These are phyloP conservation scores for Paraescarpia echinospica DNA, from an alignment of 1,140 invertebrate species.

Conservation along the genomic window DNA sequence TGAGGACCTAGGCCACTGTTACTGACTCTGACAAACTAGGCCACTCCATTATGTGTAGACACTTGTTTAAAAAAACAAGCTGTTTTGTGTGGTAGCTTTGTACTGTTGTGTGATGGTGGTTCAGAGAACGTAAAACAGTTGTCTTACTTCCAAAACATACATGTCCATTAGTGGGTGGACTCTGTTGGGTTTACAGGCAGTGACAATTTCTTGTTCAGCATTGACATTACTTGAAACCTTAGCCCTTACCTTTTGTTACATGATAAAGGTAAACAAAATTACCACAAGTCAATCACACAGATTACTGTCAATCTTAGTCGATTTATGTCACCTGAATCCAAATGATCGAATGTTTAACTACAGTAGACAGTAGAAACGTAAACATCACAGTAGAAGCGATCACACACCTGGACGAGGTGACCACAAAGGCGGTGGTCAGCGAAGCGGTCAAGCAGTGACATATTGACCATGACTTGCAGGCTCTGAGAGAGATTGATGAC, in stretches of 20 bases:
- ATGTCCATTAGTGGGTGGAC: neutral
- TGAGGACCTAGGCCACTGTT: neutral
- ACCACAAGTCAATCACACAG: neutral
- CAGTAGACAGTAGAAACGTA: neutral
- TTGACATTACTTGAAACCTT: neutral
- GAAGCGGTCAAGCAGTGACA: neutral
- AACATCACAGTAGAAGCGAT: neutral
- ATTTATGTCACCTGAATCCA: neutral
- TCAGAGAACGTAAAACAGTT: neutral
- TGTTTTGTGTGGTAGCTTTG: neutral
- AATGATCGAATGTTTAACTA: neutral
- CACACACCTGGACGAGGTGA: neutral
- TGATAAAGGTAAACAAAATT: neutral
- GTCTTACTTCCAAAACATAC: neutral
- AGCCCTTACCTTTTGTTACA: neutral
- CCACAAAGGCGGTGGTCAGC: neutral
- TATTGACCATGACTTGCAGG: conserved; percentile 36
- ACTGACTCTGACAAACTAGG: neutral
- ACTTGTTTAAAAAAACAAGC: neutral
- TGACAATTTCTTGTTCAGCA: neutral
- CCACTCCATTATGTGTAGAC: neutral
- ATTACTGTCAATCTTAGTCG: neutral
- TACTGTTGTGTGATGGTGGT: neutral
- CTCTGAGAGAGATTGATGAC: conserved; percentile 60
- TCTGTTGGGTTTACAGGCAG: neutral